Base-by-base conservation (phyloP, 1,140 invertebrate genomes). In the Dufourea novaeangliae region DNA sequence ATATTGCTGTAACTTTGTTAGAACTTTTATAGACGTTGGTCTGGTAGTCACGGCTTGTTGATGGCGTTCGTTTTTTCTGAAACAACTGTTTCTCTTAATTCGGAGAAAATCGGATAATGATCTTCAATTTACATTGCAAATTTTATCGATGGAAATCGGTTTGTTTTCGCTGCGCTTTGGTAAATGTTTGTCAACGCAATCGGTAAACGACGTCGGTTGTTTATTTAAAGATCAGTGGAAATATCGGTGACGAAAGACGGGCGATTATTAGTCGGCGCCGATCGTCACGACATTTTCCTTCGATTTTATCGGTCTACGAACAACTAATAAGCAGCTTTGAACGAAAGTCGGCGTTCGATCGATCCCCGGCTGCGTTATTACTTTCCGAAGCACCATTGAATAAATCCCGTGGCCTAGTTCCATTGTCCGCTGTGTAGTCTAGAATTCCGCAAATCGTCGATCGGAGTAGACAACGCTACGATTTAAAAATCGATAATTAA, bases 361-460 rank as follows among this genome's bases (percentile, higher is more conserved):
- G 62, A 75, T 50, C 52, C 56, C 41, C 68, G 59, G 63, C 62
- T 76, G 72, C 62, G 50, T 84, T 84, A 84, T 84, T 84, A 84
- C 78, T 84, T 83, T 76, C 34, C 63, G 68, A 80, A 73, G 78
- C 54, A 67, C 63, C 62, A 73, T 78, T 63, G 78, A 78, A 78
- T 84, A 84, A 84, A 84, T 84, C 59, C 25, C 39, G 29, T 14
- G 59, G n/a, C 37, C 61, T 61, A 70, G 41, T 83, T 83, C 83
- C 75, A 84, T 79, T 75, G 78, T 83, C 37, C 46, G 39, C 29
- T 17, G 52, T 37, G 52, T 62, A 62, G 39, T 72, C 32, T 54
- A 27, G 32, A 67, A 72, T 54, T 80, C 37, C 64, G 22, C 78
- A 56, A 57, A 73, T 73, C 50, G 56, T 25, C 25, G 50, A 12